phyloP scores from a whole-genome alignment of 2,888 invertebrate genomes.

The Megamerina dolium region DNA sequence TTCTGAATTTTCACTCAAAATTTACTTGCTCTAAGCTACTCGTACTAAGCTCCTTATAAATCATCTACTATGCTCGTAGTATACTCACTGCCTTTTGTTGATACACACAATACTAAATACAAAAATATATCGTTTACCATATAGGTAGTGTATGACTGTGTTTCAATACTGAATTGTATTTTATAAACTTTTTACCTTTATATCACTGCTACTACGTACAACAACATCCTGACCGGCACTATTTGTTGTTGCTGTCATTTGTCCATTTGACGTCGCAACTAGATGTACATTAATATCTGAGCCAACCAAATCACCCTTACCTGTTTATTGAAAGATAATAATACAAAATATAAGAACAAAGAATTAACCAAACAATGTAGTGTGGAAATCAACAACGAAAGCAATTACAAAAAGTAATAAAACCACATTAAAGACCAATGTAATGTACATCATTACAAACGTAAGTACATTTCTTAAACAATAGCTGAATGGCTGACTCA shows the following conservation, averaged over 20 bases:
- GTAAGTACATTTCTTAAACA: not conserved
- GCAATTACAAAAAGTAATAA: not conserved
- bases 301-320: slow-evolving; percentile 93
- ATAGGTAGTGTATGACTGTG: too few relatives aligned
- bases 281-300: slow-evolving; percentile 83
- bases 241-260: slow-evolving; percentile 56
- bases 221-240: slow-evolving; percentile 68
- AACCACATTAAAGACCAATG: not conserved
- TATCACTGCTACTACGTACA: slow-evolving; percentile 85
- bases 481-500: slow-evolving; percentile 50
- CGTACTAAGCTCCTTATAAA: too few relatives aligned
- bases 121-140: too few relatives aligned
- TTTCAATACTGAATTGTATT: too few relatives aligned
- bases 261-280: slow-evolving; percentile 60
- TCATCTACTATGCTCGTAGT: too few relatives aligned
- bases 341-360: not conserved
- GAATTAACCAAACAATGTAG: not conserved
- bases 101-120: too few relatives aligned
- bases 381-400: not conserved
- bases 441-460: not conserved
- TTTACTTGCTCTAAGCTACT: too few relatives aligned
- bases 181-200: slow-evolving; percentile 61
- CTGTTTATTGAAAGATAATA: slow-evolving; percentile 50
- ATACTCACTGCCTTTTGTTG: too few relatives aligned
- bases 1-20: too few relatives aligned